Base-by-base conservation (phyloP, 2,113 vertebrate species). In the Laticauda colubrina region DNA sequence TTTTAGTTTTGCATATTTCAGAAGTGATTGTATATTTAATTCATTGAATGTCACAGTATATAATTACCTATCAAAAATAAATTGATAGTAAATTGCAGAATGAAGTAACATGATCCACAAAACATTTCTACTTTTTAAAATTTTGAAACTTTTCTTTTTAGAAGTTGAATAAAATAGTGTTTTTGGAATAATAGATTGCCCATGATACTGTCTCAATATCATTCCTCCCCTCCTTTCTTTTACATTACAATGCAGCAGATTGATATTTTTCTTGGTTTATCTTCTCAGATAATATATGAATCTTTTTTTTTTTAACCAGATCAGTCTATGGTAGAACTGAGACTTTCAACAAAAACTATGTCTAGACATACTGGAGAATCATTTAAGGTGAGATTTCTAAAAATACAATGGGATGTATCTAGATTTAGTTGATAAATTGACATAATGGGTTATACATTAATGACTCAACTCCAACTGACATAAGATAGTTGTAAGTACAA, bases 371-470 rank as follows among this genome's bases (percentile, higher is more conserved):
- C 98, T 39, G 96, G 96, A 9, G 96, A 97, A 53, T 97, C 97
- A 64, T 98, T 99, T 95, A 98, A 99, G 98, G 99, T 99, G 97
- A 96, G 94, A 93, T 29, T 75, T 45, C 51, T 75, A 94, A 48
- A n/a, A 23, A 61, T 88, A 39, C 20, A 11, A 39, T 81, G 1
- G n/a, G 5, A 39, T 54, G 24, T 51, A 90, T 69, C 5, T 54
- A 11, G 5, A 24, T 57, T 34, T 29, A 64, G 14, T 59, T 59
- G 11, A 39, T 81, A 43, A 21, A 43, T 43, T 81, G 6, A 81
- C 34, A 81, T 43, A 81, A 81, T 81, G 69, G 18, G 18, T 39
- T 18, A 34, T 81, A 18, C 23, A 89, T 23, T 89, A 34, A 56
- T 61, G 23, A 61, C 1, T 51, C 14, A 69, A 21, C 8, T 64